Evolutionary conservation across 2,797 vertebrate genomes (phyloP), one percentile per base, ranked within the genome.

Genomic region (Scarus forsteni): DNA sequence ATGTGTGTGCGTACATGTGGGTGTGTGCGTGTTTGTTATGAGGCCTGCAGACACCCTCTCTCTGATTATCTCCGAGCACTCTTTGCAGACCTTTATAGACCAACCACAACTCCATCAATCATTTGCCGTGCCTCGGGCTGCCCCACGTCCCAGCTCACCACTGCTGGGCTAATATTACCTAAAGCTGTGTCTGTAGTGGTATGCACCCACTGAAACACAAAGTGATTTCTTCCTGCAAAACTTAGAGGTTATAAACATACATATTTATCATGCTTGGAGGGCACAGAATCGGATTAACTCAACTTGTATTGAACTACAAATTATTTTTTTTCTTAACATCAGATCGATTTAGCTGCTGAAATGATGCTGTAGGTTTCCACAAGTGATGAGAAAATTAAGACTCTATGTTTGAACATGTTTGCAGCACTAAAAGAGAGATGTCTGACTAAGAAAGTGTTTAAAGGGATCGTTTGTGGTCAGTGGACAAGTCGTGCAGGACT

Each of bases 61-160:
- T 94, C 96, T 98, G 97, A 99, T 98, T 98, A 98, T 98, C 97
- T 97, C 94, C 92, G 89, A 96, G 94, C 95, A 94, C 94, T 96
- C 95, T 95, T 92, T 94, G 94, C 95, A 96, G 96, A 96, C 96
- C 96, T 97, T 98, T 97, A 98, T 97, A 96, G 96, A 96, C 96
- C 95, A 94, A 96, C 94, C 95, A 95, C 94, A 95, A 97, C 96
- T 97, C 95, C 96, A 98, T 99, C 96, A 98, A 98, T 99, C 97
- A 97, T 93, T 94, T 89, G 91, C 91, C 85, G 94, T 93, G 93
- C 91, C 91, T 94, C 92, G 77, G 91, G 93, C 87, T 82, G 85
- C 85, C 80, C 86, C 64, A 60, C 77, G 81, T 90, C 84, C 85
- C 87, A 82, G 57, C 83, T 86, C 83, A 74, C 82, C 82, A 75